Base-by-base conservation (phyloP, 2,113 vertebrate species). In the Myxocyprinus asiaticus region DNA sequence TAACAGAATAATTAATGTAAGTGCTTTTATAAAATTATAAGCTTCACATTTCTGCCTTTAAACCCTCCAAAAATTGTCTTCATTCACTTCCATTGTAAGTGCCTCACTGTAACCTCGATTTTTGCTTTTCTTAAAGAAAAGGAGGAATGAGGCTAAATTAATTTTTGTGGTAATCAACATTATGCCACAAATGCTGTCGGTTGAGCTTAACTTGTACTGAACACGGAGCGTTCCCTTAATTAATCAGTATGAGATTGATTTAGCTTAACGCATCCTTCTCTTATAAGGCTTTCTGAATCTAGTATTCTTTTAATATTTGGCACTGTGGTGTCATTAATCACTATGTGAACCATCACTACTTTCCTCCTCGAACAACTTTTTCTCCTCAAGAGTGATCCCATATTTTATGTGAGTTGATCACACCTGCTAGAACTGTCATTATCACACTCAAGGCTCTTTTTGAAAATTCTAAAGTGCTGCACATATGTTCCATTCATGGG, bases 371-470 rank as follows among this genome's bases (percentile, higher is more conserved):
- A 56, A n/a, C 55, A 58, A 6, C 55, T 7, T 70, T 59, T 9
- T 66, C 43, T 48, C 45, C 7, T 63, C 11, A 56, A 50, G 51
- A 59, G 14, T 50, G 9, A 53, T 17, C 4, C 14, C 42, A 10
- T 63, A 42, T 45, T 11, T 50, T 62, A 69, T 76, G 17, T 6
- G 59, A 80, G 71, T 12, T 62, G 55, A 71, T 63, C 33, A 48
- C 44, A 55, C 22, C 67, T 3, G 22, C 22, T 33, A 33, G 3
- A 33, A 33, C 22, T 33, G 22, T 33, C 67, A 67, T 56, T 77
- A 71, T 70, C 53, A 65, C 69, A 64, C 50, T 58, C 7, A 48
- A 42, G 44, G 68, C 75, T 83, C 43, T 62, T 72, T 61, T 44
- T 67, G 11, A 70, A 69, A 65, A 76, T 15, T 79, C 43, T 9